These are phyloP conservation scores for Takifugu ocellatus DNA, from an alignment of 2,797 vertebrate species.

Conservation along the genomic window DNA sequence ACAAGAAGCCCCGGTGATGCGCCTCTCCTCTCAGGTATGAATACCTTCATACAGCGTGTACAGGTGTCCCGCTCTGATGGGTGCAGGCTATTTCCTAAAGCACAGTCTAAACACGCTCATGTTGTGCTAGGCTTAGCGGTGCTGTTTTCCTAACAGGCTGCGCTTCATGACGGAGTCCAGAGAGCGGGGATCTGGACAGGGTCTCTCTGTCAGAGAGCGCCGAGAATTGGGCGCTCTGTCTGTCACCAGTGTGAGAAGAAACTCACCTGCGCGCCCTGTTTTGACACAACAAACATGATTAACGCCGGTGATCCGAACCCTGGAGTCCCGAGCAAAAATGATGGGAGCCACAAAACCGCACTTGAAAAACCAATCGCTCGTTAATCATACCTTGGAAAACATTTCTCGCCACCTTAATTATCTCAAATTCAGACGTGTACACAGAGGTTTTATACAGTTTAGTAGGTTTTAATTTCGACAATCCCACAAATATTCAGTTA, in stretches of 20 bases:
- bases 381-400: conserved; percentile 1
- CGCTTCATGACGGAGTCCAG: conserved; percentile 59
- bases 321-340: conserved; percentile 12
- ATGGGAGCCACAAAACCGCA: conserved; percentile 3
- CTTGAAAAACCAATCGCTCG: too few species aligned
- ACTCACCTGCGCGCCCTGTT: conserved; percentile 59
- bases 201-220: conserved; percentile 71
- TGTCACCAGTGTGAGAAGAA: conserved; percentile 41
- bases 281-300: conserved; percentile 62
- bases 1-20: neutral
- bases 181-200: conserved; percentile 73
- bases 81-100: conserved; percentile 74
- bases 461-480: neutral
- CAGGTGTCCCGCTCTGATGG: conserved; percentile 62
- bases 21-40: conserved; percentile 45
- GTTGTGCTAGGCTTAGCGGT: conserved; percentile 74
- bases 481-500: neutral
- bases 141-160: conserved; percentile 74
- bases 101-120: conserved; percentile 78
- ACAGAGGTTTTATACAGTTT: conserved; percentile 3
- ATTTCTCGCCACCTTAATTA: conserved; percentile 4
- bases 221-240: conserved; percentile 58
- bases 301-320: conserved; percentile 22
- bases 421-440: conserved; percentile 3
- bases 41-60: conserved; percentile 64